A percentile compares a stretch with the other conserved stretches of the same genome.
phyloP scores from a whole-genome alignment of 2,113 vertebrate species.

The Clarias macrocephalus region DNA sequence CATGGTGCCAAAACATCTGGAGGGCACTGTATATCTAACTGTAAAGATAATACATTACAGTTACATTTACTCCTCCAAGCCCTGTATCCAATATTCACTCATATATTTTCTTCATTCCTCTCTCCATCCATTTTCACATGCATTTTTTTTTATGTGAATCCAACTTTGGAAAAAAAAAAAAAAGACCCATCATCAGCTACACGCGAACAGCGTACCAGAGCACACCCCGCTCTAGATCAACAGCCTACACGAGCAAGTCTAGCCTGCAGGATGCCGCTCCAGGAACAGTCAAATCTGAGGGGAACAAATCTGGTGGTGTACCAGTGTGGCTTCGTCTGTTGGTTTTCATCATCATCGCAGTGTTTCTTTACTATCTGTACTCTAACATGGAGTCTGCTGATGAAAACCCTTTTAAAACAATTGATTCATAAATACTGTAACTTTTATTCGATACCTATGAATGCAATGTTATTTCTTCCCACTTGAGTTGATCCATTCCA shows the following conservation, averaged over 20 bases:
- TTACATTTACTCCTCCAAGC: neutral
- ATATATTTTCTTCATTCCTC: neutral
- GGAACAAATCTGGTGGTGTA: constrained; percentile 32
- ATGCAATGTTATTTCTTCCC: neutral
- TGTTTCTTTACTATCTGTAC: constrained; percentile 62
- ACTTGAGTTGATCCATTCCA: neutral
- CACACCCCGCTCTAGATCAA: constrained; percentile 30
- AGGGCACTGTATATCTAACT: neutral
- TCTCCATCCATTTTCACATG: neutral
- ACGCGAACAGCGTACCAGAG: constrained; percentile 53
- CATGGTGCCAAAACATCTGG: neutral
- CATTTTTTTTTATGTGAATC: neutral
- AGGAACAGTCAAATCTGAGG: constrained; percentile 26
- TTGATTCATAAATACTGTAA: constrained; percentile 27
- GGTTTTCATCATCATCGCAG: constrained; percentile 62
- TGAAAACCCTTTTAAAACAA: constrained; percentile 36
- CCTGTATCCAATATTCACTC: neutral
- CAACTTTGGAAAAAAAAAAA: constrained; percentile 17
- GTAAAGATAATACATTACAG: neutral
- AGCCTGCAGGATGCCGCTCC: constrained; percentile 3
- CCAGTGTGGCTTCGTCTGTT: constrained; percentile 56
- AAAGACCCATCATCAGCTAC: constrained; percentile 53
- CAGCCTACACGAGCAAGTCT: constrained; percentile 38
- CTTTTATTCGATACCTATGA: neutral
- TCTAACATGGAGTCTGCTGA: constrained; percentile 49